Evolutionary conservation across 1,140 invertebrate species (phyloP), one percentile per base, ranked within the genome.

Genomic region (Drosophila leontia): DNA sequence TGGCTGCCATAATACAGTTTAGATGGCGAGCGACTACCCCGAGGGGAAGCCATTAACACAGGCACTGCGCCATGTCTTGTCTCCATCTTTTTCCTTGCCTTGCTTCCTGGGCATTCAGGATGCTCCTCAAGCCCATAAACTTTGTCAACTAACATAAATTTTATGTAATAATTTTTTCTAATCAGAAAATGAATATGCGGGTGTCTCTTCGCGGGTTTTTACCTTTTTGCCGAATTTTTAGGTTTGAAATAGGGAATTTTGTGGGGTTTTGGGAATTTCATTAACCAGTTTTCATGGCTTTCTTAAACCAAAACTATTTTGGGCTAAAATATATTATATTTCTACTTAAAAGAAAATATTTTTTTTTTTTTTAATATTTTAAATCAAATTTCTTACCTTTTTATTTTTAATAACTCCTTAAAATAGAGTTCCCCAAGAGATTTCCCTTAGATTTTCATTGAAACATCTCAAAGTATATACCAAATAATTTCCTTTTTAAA

Each of bases 81-180:
- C 69, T 63, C 67, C 75, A 53, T 71, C 50, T 76, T 71, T 45
- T 76, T 55, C 47, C 34, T 35, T 13, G 42, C 19, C 48, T 53
- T 34, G 23, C 23, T 48, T 51, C 29, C 29, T 35, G 32, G 50
- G 17, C 32, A 8, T 35, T 32, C 17, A 8, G 34, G 35, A 5
- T 41, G 34, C 15, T 34, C 29, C 19, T 32, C 13, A 34, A 23
- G n/a, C 50, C 60, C 70, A 74, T 77, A 74, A 87, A 80, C 69
- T 83, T 90, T 61, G 55, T 64, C 85, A 90, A 78, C 84, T 90
- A 81, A 90, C 85, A 84, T 88, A 88, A 90, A 88, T 88, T 90
- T 84, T 45, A 88, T 81, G 81, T 84, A 81, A 90, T 90, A 88
- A 90, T 88, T 88, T 85, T 88, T 88, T 88, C 85, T 88, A 90